phyloP scores from a whole-genome alignment of 2,888 invertebrate genomes.

The Machimus atricapillus region DNA sequence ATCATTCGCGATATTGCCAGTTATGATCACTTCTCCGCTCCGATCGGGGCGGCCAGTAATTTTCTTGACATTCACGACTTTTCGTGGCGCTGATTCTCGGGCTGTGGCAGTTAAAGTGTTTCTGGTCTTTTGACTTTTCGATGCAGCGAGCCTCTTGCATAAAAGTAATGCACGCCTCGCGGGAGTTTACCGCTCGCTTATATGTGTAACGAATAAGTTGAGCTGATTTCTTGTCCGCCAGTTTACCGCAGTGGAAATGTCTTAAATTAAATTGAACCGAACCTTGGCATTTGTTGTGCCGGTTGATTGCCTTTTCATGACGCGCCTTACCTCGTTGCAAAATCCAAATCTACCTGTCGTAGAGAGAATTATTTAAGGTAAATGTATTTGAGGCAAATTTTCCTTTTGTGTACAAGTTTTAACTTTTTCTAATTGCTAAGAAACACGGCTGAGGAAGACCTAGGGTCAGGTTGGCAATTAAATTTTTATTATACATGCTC shows the following conservation, averaged over 20 bases:
- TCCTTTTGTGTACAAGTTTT: background rate
- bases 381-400: background rate
- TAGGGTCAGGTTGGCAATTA: background rate
- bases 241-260: background rate
- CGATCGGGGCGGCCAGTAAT: background rate
- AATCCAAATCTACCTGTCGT: background rate
- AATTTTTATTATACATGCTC: background rate
- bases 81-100: background rate
- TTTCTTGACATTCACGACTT: constrained; percentile 11
- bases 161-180: background rate
- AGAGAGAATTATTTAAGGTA: background rate
- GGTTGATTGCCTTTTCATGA: constrained; percentile 23
- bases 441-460: background rate
- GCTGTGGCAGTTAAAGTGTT: background rate
- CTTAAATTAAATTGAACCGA: constrained; percentile 25
- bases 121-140: background rate
- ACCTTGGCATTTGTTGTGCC: constrained; percentile 14
- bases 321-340: background rate
- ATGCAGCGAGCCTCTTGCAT: background rate
- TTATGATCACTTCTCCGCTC: background rate
- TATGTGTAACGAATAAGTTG: background rate
- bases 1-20: background rate
- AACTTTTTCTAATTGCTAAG: background rate
- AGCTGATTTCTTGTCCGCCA: background rate
- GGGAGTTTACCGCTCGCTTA: background rate